Percentiles rank a stretch among this genome's conserved stretches.
Evolutionary conservation across 1,140 invertebrate genomes (phyloP).

Genomic region (Macrobrachium nipponense): DNA sequence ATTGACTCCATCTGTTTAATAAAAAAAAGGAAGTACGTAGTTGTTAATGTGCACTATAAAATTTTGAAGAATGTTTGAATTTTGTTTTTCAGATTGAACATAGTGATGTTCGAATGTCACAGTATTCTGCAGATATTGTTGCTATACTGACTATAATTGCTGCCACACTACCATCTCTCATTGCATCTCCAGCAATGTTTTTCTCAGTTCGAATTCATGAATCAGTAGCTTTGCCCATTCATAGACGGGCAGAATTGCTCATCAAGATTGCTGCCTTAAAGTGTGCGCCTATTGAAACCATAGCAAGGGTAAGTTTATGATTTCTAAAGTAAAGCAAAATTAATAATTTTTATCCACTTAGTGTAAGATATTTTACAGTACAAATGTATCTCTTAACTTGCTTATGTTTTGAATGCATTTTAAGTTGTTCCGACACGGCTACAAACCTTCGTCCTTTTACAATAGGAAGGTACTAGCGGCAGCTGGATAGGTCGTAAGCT

Average conservation of each 20-base stretch:
- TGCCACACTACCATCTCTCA: slow-evolving; percentile 35
- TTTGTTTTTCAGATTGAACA: slow-evolving; percentile 36
- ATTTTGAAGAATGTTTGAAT: background rate
- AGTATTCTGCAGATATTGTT: slow-evolving; percentile 36
- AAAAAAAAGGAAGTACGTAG: too few species aligned
- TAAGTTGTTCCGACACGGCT: too few species aligned
- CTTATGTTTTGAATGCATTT: too few species aligned
- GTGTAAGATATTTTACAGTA: too few species aligned
- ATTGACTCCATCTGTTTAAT: too few species aligned
- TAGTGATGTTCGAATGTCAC: slow-evolving; percentile 42
- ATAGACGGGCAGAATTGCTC: slow-evolving; percentile 48
- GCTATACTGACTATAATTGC: slow-evolving; percentile 47
- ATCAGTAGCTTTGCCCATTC: slow-evolving; percentile 50
- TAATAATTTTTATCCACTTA: background rate
- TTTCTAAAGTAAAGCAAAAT: background rate
- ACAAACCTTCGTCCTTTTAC: too few species aligned
- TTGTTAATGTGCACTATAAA: too few species aligned
- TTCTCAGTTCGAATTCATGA: slow-evolving; percentile 50
- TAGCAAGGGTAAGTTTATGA: slow-evolving; percentile 30
- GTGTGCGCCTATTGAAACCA: slow-evolving; percentile 46
- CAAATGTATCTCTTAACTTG: too few species aligned
- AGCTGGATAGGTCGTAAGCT: too few species aligned
- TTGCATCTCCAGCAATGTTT: slow-evolving; percentile 37
- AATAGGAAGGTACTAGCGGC: too few species aligned
- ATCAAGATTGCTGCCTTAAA: slow-evolving; percentile 53